Percentiles rank a stretch among this genome's conserved stretches.
Evolutionary conservation across 2,797 vertebrate species (phyloP).

Genomic region (Gorsachius magnificus): DNA sequence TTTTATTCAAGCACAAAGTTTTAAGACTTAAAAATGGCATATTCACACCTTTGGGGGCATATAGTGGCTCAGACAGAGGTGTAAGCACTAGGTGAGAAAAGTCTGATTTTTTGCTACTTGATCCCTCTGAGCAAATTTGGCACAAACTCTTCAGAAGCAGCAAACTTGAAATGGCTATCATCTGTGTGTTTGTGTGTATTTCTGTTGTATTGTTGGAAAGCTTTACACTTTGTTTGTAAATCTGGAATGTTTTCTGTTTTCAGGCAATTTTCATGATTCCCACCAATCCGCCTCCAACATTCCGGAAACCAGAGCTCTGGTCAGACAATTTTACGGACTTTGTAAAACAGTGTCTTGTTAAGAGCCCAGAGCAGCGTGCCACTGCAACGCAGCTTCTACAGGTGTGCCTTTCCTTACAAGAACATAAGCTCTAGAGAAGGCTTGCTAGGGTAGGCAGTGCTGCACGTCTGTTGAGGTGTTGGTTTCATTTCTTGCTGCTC

Average conservation of each 20-base stretch:
- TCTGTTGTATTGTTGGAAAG: not conserved
- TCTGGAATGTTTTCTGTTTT: not conserved
- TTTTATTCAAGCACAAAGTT: not conserved
- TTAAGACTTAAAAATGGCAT: not conserved
- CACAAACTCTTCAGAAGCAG: not conserved
- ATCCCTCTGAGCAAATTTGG: not conserved
- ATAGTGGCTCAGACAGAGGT: not conserved
- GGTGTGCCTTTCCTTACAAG: constrained; percentile 61
- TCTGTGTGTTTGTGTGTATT: not conserved
- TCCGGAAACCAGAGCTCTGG: constrained; percentile 88
- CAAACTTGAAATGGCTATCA: fast-evolving
- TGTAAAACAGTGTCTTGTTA: constrained; percentile 91
- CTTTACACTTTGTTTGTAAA: not conserved
- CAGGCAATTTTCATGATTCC: constrained; percentile 99
- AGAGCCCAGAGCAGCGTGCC: constrained; percentile 89
- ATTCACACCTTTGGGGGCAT: not conserved
- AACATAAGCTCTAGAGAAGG: not conserved
- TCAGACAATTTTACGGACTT: constrained; percentile 85
- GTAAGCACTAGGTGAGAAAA: not conserved
- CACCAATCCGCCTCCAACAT: constrained; percentile 91
- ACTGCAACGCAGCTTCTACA: constrained; percentile 92
- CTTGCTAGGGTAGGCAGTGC: not conserved
- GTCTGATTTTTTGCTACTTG: not conserved
- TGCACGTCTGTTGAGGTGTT: not conserved
- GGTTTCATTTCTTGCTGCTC: not conserved